Evolutionary conservation across 2,797 vertebrate genomes (phyloP), one percentile per base, ranked within the genome.

Genomic region (Chaetodon trifasciatus): DNA sequence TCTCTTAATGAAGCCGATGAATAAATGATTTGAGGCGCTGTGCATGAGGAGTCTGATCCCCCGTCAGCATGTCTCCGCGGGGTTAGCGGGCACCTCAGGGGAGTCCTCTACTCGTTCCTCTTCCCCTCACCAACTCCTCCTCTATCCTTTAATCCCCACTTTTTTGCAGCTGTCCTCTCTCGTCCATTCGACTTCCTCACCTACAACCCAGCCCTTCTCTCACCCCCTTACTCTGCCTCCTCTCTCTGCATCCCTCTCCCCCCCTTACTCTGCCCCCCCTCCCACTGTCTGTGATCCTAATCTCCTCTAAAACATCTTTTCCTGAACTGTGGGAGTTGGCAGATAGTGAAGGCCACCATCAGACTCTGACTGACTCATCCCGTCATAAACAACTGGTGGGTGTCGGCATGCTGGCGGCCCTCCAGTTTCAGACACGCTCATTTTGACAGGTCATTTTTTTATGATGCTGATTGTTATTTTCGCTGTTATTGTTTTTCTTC

Each of bases 1-100:
- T 85, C 74, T 87, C 89, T 88, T 93, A 94, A 94, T 93, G 91
- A 94, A 93, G 90, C 76, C 46, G 85, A 93, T 93, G 92, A 93
- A 93, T 93, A 94, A 93, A 91, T 93, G 90, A 93, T 93, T 94
- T 88, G 88, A 89, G 85, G 81, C 61, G 58, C 76, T 82, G 78
- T 61, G 86, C 82, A 86, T 73, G 86, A 90, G 77, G 83, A 89
- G 89, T 74, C 88, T 90, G 83, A 92, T 88, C 85, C 85, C 85
- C 74, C 32, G 68, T 92, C 84, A 88, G 82, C 85, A 70, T 75
- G 78, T 84, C 88, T 91, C 89, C 39, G 12, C 15, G 21, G 86
- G 88, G 83, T 81, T 74, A 79, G 74, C 15, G 35, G 60, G 69
- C 64, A 85, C 85, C 88, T 88, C 81, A 9, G 39, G 86, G 86